Evolutionary conservation across 1,140 invertebrate genomes (phyloP).

Genomic region (Orchesella cincta): DNA sequence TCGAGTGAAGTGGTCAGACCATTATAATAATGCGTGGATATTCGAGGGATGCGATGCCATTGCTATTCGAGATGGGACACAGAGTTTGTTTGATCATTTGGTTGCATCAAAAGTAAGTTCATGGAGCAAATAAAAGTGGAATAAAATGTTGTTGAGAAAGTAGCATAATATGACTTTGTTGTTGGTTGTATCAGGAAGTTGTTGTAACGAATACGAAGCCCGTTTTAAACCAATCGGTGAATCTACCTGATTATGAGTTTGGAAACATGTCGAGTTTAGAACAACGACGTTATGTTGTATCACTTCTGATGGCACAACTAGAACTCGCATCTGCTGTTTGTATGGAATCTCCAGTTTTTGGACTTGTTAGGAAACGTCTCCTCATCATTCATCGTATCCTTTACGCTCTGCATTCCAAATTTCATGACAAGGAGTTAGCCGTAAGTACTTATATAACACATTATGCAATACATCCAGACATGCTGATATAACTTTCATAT

Average conservation of each 20-base stretch:
- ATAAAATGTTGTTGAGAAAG: neutral
- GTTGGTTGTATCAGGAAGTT: conserved; percentile 54
- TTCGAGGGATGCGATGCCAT: conserved; percentile 64
- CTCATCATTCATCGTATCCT: conserved; percentile 66
- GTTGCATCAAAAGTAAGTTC: conserved; percentile 60
- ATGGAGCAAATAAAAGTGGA: neutral
- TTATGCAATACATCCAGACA: no score
- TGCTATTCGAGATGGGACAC: conserved; percentile 60
- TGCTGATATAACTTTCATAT: no score
- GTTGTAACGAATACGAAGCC: conserved; percentile 55
- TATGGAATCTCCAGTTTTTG: conserved; percentile 62
- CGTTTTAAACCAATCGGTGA: conserved; percentile 57
- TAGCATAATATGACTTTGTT: neutral
- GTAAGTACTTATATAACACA: no score
- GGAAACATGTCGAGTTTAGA: conserved; percentile 57
- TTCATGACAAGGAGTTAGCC: conserved; percentile 60
- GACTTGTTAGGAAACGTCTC: conserved; percentile 62
- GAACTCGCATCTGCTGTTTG: conserved; percentile 62
- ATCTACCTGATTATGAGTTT: conserved; percentile 58
- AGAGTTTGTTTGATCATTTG: conserved; percentile 62
- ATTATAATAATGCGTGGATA: conserved; percentile 58
- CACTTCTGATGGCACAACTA: conserved; percentile 61
- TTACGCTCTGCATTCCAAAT: conserved; percentile 62
- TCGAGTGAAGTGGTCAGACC: conserved; percentile 44
- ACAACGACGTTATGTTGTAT: conserved; percentile 61